Percentiles rank a stretch among this genome's conserved stretches.
phyloP scores from a whole-genome alignment of 1,140 invertebrate genomes.

The Laupala kohalensis region DNA sequence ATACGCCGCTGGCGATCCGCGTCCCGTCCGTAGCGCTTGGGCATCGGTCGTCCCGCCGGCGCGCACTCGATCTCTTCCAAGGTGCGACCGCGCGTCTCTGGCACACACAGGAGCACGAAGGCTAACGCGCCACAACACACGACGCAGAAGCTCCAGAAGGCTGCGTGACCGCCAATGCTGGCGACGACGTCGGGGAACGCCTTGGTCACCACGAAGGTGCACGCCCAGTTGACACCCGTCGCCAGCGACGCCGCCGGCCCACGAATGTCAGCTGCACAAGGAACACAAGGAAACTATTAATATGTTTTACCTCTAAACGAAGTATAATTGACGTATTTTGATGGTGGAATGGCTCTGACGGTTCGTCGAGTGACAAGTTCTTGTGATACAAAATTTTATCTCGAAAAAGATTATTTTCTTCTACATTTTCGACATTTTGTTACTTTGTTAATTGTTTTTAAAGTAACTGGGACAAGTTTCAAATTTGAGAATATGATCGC shows the following conservation, averaged over 20 bases:
- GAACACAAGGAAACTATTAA: too few species aligned
- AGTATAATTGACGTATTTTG: too few species aligned
- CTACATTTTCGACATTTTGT: too few species aligned
- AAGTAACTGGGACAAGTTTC: too few species aligned
- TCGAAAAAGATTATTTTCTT: too few species aligned
- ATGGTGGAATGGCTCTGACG: too few species aligned
- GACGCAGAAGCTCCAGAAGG: constrained; percentile 70
- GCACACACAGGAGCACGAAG: constrained; percentile 69
- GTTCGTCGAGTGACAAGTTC: too few species aligned
- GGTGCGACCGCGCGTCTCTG: constrained; percentile 79
- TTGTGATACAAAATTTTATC: too few species aligned
- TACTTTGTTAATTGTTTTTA: too few species aligned
- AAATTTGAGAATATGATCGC: too few species aligned
- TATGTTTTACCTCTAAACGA: too few species aligned
- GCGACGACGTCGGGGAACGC: constrained; percentile 59
- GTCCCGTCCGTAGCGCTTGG: background rate
- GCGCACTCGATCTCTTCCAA: constrained; percentile 80
- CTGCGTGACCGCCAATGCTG: constrained; percentile 50
- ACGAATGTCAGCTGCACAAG: constrained; percentile 53
- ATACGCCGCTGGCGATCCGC: background rate
- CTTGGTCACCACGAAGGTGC: constrained; percentile 82
- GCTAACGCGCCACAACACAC: constrained; percentile 59
- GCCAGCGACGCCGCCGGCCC: constrained; percentile 72
- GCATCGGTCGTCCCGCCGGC: constrained; percentile 38
- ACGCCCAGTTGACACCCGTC: constrained; percentile 78